Evolutionary conservation across 2,113 vertebrate genomes (phyloP).

Genomic region (Tylochromis polylepis): DNA sequence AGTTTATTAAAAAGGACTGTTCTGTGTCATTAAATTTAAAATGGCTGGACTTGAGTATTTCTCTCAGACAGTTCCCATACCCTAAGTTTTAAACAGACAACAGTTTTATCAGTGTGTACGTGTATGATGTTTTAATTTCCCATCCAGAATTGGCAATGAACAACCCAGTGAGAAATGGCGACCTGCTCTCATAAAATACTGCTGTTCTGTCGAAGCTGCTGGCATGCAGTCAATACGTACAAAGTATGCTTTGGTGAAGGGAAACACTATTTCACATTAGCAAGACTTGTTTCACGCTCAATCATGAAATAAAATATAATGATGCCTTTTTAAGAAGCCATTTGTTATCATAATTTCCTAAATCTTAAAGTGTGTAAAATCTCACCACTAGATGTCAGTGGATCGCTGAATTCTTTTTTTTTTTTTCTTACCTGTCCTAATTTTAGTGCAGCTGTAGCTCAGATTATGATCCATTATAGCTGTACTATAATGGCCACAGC

Average conservation of each 20-base stretch:
- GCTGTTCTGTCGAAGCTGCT: neutral
- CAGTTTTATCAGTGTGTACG: neutral
- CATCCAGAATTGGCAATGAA: neutral
- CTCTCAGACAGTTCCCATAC: neutral
- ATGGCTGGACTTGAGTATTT: neutral
- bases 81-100: neutral
- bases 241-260: neutral
- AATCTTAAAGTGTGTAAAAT: neutral
- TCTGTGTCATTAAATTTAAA: conserved; percentile 11
- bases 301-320: neutral
- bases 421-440: neutral
- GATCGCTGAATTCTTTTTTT: fast-evolving
- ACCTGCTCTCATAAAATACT: neutral
- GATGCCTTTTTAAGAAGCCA: neutral
- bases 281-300: neutral
- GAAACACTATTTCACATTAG: neutral
- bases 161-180: neutral
- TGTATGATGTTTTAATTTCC: neutral
- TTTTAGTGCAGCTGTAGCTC: neutral
- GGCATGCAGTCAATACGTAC: neutral
- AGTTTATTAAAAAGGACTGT: conserved; percentile 22
- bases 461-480: neutral
- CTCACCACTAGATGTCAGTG: too few species aligned
- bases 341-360: neutral
- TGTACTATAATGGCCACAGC: neutral